A percentile compares a stretch with the other conserved stretches of the same genome.
Conservation (phyloP, 2,888 invertebrate species). For the Scaptomyza reducta region DNA sequence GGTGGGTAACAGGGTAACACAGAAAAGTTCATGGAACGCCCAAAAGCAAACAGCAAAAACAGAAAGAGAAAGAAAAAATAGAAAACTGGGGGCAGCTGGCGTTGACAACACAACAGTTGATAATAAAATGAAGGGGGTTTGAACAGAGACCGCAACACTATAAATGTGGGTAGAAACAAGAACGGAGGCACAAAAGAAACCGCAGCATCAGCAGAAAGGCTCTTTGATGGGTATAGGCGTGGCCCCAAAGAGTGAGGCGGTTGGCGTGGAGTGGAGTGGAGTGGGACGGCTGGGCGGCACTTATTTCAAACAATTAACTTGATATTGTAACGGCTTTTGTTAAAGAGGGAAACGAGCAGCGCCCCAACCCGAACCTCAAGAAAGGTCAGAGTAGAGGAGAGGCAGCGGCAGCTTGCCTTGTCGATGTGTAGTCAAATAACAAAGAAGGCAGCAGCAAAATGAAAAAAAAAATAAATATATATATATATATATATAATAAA, state of each 20-base stretch:
- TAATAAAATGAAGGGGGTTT: conserved; percentile 8
- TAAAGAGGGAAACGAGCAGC: conserved; percentile 51
- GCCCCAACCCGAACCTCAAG: conserved; percentile 13
- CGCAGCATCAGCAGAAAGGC: conserved; percentile 74
- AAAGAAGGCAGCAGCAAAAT: conserved; percentile 38
- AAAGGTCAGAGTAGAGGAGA: conserved; percentile 38
- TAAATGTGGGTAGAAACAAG: conserved; percentile 71
- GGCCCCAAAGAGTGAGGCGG: conserved; percentile 16
- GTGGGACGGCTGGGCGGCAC: conserved; percentile 58
- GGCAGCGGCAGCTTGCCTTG: conserved; percentile 31
- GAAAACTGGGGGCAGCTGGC: conserved; percentile 59
- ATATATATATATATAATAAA: background rate
- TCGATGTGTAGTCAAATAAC: conserved; percentile 58
- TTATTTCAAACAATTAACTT: conserved; percentile 81
- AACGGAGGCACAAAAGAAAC: conserved; percentile 73
- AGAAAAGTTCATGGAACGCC: conserved; percentile 50
- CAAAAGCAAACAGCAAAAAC: conserved; percentile 10
- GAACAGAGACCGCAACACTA: conserved; percentile 74
- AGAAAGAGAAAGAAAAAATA: conserved; percentile 9
- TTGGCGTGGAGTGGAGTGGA: background rate
- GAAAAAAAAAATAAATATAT: background rate
- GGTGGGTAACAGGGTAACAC: background rate
- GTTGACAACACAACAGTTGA: conserved; percentile 66
- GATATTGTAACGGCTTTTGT: conserved; percentile 79
- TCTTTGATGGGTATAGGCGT: conserved; percentile 16